Base-by-base conservation (phyloP, 2,113 vertebrate genomes). In the Cryptomyrus ogoouensis region DNA sequence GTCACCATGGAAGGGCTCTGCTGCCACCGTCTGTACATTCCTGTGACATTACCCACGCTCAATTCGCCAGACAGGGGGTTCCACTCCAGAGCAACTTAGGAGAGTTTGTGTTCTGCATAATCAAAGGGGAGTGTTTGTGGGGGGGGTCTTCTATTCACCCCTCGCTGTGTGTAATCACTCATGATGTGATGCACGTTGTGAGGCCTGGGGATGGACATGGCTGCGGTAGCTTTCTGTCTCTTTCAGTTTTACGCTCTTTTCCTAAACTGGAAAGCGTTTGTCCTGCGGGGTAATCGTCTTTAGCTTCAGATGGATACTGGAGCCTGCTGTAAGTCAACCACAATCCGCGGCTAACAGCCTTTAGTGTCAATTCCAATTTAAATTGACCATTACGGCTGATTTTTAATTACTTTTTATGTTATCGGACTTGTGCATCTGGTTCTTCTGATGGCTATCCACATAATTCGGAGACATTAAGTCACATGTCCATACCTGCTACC, bases 1-100 rank as follows among this genome's bases (percentile, higher is more conserved):
- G 44, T 46, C 62, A 46, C 62, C 47, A 35, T 13, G n/a, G 49
- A 42, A 80, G 31, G 89, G 21, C 53, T 88, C 44, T 92, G 83
- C 90, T 89, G 90, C 92, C 92, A 52, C 42, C 91, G 58, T 46
- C 88, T 90, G 92, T 44, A 66, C 83, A 86, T 19, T 24, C 42
- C 39, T 58, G 39, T 35, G 77, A 89, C 47, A 49, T 83, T 74
- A 7, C 10, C 15, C 74, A 2, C 74, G 0, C 15, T 42, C 13
- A 35, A 19, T 80, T 80, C 19, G 35, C 17, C 74, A 80, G 35
- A 19, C 74, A 70, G 35, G 35, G 74, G 74, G 35, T 35, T 80
- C 35, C 35, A 42, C 5, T 80, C 0, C 74, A n/a, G 74, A 21
- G 74, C 6, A 5, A 42, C 74, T 80, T 35, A 80, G 74, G 35